These are phyloP conservation scores for Drosophila ohnishii DNA, from an alignment of 1,140 invertebrate species.

Conservation along the genomic window DNA sequence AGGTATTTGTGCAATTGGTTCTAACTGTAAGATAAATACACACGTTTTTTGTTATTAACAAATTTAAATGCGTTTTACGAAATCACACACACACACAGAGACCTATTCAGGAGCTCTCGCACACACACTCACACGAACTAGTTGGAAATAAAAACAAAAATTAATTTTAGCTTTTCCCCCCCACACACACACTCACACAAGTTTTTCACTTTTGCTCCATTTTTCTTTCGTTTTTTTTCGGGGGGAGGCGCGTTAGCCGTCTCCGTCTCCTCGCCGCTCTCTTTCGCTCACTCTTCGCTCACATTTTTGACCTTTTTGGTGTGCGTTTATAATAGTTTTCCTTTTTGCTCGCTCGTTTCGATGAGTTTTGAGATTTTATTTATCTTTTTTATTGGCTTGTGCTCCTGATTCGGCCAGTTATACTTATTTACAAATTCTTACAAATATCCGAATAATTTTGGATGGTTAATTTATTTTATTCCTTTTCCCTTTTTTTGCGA, in stretches of 20 bases:
- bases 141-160: conserved; percentile 75
- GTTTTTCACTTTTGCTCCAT: conserved; percentile 75
- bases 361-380: conserved; percentile 37
- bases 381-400: conserved; percentile 1
- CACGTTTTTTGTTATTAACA: conserved; percentile 35
- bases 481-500: conserved; percentile 56
- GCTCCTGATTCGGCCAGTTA: not conserved
- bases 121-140: conserved; percentile 32
- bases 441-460: not conserved
- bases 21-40: conserved; percentile 46
- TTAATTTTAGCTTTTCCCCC: conserved; percentile 78
- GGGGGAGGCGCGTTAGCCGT: conserved; percentile 24
- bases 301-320: conserved; percentile 54
- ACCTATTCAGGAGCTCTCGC: conserved; percentile 4
- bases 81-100: conserved; percentile 37
- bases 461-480: conserved; percentile 10
- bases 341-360: conserved; percentile 30
- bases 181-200: conserved; percentile 42
- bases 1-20: conserved; percentile 54
- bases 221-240: conserved; percentile 55
- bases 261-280: conserved; percentile 23
- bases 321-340: conserved; percentile 40
- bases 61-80: conserved; percentile 73
- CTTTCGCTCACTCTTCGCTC: conserved; percentile 19
- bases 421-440: conserved; percentile 13